Percentiles rank a stretch among this genome's conserved stretches.
Conservation (phyloP, 2,888 invertebrate species). For the Lepidonotus clava region DNA sequence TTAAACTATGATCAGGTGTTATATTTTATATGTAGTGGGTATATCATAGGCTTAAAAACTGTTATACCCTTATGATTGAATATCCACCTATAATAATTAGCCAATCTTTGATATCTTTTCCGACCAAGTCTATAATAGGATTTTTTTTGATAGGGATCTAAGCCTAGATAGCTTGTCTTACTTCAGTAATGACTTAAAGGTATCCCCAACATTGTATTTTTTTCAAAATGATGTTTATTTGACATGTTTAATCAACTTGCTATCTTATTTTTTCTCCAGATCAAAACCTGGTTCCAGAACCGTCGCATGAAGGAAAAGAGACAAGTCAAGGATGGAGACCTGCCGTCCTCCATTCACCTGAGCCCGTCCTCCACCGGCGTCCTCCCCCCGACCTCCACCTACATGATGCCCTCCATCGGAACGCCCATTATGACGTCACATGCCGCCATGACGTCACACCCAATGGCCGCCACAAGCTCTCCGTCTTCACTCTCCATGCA, state of each 20-base stretch:
- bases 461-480: no score
- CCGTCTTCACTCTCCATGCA: not conserved
- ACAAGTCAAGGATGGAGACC: conserved; percentile 41
- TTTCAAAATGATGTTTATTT: no score
- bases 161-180: no score
- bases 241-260: not conserved
- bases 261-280: conserved; percentile 4
- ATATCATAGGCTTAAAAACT: no score
- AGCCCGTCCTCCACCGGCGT: not conserved
- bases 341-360: not conserved
- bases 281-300: conserved; percentile 58
- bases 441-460: not conserved
- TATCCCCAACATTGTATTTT: no score
- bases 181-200: no score
- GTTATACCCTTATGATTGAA: no score
- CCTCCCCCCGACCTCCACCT: not conserved
- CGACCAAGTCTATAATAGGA: no score
- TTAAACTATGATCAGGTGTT: not conserved
- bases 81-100: no score
- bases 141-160: no score
- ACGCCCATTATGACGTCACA: not conserved
- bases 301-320: conserved; percentile 56
- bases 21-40: not conserved
- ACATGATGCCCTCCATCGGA: no score
- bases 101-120: no score